Base-by-base conservation (phyloP, 2,113 vertebrate genomes). In the Urocynchramus pylzowi region DNA sequence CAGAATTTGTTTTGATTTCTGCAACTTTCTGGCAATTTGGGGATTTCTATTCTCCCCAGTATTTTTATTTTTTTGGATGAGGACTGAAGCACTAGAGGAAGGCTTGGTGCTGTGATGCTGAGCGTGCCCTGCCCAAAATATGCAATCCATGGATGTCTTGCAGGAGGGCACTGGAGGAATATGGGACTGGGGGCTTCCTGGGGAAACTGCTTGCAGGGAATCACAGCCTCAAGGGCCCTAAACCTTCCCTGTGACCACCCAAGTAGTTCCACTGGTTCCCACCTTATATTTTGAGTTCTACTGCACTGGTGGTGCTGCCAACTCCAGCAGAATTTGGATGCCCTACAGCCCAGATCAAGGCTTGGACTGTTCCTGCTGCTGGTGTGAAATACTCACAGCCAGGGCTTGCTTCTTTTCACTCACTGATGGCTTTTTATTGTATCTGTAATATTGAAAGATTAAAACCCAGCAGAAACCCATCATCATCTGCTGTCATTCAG, bases 71-170 rank as follows among this genome's bases (percentile, higher is more conserved):
- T 10, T 35, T 41, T 54, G 6, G 8, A 18, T 37, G 26, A 50
- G 19, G 14, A 8, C 7, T 42, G 56, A n/a, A 56, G n/a, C 39
- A 16, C 15, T 14, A 26, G 50, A 11, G 4, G 21, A 49, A 56
- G 28, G 2, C 2, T 47, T 63, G 28, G 20, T 78, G 78, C 53
- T 63, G n/a, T n/a, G 42, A 9, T 1, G 17, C 9, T 9, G 30
- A 37, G 35, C 0, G 0, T 37, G 8, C 6, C 24, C 31, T 69
- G 52, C 35, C n/a, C n/a, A 60, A 49, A 37, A 31, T 14, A 2
- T 30, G 10, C 20, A 7, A 2, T 45, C 49, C 30, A 1, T 4
- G 37, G 24, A 6, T 24, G 13, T 9, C 20, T 17, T 35, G 26
- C 6, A 27, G 47, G n/a, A 70, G 21, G 23, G 20, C 52, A 8